Evolutionary conservation across 92 coral and sea anemone genomes (phyloP), one percentile per base, ranked within the genome.

Genomic region (Zoanthus sansibaricus): DNA sequence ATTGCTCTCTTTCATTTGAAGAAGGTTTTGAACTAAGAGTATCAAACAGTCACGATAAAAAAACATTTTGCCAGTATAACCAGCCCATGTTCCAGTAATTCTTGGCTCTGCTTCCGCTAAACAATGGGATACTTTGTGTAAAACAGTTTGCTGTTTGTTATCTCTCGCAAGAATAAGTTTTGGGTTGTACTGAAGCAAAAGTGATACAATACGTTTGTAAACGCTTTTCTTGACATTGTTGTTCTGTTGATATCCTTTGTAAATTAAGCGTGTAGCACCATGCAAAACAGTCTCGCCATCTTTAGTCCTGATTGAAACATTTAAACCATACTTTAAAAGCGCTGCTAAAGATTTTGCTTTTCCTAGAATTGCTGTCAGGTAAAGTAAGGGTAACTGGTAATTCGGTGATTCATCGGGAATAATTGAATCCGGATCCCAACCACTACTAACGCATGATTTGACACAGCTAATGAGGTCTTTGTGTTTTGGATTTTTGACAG

Each of bases 191-290:
- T 77, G 69, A 47, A 77, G 48, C n/a, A 77, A 37, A 37, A 37
- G 42, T 0, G 42, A 37, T 37, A 37, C 42, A 37, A 37, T 37
- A 37, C 42, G 42, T 2, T 37, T 37, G 42, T 37, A 37, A 37
- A 37, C 42, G 42, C 42, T 37, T 37, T 37, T 37, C 4, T 77
- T 77, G 11, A 77, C 82, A 13, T 33, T 77, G 44, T 48, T 68
- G 56, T 77, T 77, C 33, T 77, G 82, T 2, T 67, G 69, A 51
- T 77, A 77, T 55, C 82, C 82, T 77, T 77, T 56, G 82, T 54
- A 77, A 25, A 77, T 56, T 6, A 55, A 42, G 9, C 82, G 82
- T 18, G 82, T 30, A 14, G 56, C 82, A 5, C 82, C 82, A 9
- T 77, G 82, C 16, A 77, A 51, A 30, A 51, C 70, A 8, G 82